phyloP scores from a whole-genome alignment of 2,888 invertebrate species.

The Meiosimyza platycephala region DNA sequence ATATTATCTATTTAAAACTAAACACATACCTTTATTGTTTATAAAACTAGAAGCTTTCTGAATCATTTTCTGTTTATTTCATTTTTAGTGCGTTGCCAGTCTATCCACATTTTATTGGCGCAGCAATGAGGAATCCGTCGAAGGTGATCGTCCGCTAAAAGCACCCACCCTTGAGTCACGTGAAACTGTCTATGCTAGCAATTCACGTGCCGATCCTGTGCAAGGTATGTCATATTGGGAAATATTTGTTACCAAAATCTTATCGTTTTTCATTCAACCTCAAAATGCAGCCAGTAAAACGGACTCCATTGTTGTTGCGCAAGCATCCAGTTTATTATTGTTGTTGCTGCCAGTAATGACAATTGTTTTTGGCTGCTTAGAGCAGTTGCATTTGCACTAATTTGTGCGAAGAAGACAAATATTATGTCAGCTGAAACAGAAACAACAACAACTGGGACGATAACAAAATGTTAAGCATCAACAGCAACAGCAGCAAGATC shows the following conservation, averaged over 20 bases:
- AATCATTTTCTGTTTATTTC: neutral
- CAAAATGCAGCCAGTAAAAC: slow-evolving; percentile 64
- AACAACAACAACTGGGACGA: slow-evolving; percentile 37
- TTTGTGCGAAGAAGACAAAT: slow-evolving; percentile 21
- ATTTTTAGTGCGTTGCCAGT: slow-evolving; percentile 73
- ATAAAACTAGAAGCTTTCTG: too few relatives aligned
- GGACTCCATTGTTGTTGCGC: slow-evolving; percentile 56
- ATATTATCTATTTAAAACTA: too few relatives aligned
- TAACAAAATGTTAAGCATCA: neutral
- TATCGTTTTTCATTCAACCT: slow-evolving; percentile 67
- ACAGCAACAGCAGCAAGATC: neutral
- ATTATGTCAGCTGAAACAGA: slow-evolving; percentile 35
- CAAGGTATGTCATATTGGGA: slow-evolving; percentile 73
- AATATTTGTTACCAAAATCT: slow-evolving; percentile 67
- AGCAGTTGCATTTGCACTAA: slow-evolving; percentile 6
- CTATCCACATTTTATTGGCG: slow-evolving; percentile 79
- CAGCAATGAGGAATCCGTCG: slow-evolving; percentile 81
- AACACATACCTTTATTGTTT: too few relatives aligned
- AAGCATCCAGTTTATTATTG: slow-evolving; percentile 54
- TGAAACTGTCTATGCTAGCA: slow-evolving; percentile 71
- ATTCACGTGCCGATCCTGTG: slow-evolving; percentile 76
- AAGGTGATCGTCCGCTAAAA: slow-evolving; percentile 75
- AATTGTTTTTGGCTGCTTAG: slow-evolving; percentile 50
- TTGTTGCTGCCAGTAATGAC: slow-evolving; percentile 53
- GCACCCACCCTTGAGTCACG: slow-evolving; percentile 78